phyloP scores from a whole-genome alignment of 2,113 vertebrate genomes.

The Hippocampus guttulatus region DNA sequence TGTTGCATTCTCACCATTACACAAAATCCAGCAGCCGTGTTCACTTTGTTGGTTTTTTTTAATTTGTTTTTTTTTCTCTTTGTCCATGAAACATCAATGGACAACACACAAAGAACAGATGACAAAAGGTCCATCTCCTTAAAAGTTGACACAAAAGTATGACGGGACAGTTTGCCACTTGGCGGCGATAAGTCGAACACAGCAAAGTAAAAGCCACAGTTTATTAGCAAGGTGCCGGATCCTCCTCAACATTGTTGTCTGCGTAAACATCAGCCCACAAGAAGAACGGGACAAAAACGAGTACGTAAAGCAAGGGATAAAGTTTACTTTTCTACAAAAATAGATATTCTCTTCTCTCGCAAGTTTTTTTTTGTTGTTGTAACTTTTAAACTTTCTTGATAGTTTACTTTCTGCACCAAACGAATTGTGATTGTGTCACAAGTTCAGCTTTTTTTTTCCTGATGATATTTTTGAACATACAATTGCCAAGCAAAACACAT shows the following conservation, averaged over 20 bases:
- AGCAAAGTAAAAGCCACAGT: conserved; percentile 58
- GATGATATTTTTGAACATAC: conserved; percentile 50
- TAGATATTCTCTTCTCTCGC: conserved; percentile 67
- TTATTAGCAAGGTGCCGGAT: conserved; percentile 48
- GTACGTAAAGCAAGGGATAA: conserved; percentile 70
- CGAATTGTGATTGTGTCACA: conserved; percentile 72
- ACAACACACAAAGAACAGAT: conserved; percentile 74
- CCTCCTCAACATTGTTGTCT: conserved; percentile 30
- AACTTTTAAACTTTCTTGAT: conserved; percentile 24
- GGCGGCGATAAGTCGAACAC: conserved; percentile 51
- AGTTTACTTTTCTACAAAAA: conserved; percentile 81
- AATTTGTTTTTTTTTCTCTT: conserved; percentile 63
- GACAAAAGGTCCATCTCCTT: conserved; percentile 56
- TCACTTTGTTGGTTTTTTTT: conserved; percentile 32
- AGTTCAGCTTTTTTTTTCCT: conserved; percentile 61
- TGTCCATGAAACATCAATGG: conserved; percentile 71
- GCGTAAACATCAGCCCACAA: conserved; percentile 64
- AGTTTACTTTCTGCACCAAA: conserved; percentile 59
- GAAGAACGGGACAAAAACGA: conserved; percentile 53
- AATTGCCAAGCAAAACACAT: conserved; percentile 62
- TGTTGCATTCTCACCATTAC: background rate
- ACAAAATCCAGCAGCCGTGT: conserved; percentile 1
- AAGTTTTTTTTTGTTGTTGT: conserved; percentile 38
- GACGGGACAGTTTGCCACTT: conserved; percentile 54
- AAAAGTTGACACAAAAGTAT: conserved; percentile 65